Conservation (phyloP, 1,140 invertebrate genomes). For the Panagrolaimus sp. region DNA sequence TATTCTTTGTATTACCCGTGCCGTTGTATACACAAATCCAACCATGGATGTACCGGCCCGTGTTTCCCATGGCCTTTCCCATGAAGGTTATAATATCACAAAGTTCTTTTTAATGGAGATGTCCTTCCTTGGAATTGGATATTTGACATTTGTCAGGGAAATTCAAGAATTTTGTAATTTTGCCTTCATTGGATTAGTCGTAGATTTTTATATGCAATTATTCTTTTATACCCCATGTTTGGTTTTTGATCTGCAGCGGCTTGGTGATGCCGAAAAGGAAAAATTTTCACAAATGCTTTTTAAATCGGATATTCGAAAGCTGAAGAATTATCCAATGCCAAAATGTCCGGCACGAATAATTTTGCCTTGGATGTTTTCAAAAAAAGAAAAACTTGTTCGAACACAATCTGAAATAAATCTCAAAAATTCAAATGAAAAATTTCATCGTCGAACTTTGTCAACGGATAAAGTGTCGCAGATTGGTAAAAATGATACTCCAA, state of each 20-base stretch:
- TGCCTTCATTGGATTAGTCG: slow-evolving; percentile 47
- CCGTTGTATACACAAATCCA: slow-evolving; percentile 52
- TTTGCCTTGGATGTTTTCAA: slow-evolving; percentile 40
- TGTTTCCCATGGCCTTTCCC: slow-evolving; percentile 45
- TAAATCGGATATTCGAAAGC: slow-evolving; percentile 40
- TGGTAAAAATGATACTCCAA: slow-evolving; percentile 7
- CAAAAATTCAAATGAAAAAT: background rate
- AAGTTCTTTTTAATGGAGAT: slow-evolving; percentile 53
- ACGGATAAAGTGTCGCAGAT: slow-evolving; percentile 19
- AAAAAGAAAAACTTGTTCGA: slow-evolving; percentile 26
- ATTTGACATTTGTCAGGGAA: slow-evolving; percentile 43
- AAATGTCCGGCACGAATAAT: slow-evolving; percentile 45
- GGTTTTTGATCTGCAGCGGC: slow-evolving; percentile 42
- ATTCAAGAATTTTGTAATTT: slow-evolving; percentile 53
- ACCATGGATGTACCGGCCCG: slow-evolving; percentile 46
- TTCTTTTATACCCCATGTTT: slow-evolving; percentile 54
- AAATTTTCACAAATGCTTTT: slow-evolving; percentile 44
- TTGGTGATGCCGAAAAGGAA: slow-evolving; percentile 45
- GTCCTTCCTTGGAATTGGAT: slow-evolving; percentile 38
- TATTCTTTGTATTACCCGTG: slow-evolving; percentile 66
- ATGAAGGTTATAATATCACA: slow-evolving; percentile 36
- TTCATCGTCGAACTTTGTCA: slow-evolving; percentile 27
- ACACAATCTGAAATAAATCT: slow-evolving; percentile 18
- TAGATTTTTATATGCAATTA: slow-evolving; percentile 54
- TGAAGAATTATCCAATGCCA: slow-evolving; percentile 45